Percentiles rank a stretch among this genome's conserved stretches.
Evolutionary conservation across 2,113 vertebrate species (phyloP).

Genomic region (Microcebus murinus): DNA sequence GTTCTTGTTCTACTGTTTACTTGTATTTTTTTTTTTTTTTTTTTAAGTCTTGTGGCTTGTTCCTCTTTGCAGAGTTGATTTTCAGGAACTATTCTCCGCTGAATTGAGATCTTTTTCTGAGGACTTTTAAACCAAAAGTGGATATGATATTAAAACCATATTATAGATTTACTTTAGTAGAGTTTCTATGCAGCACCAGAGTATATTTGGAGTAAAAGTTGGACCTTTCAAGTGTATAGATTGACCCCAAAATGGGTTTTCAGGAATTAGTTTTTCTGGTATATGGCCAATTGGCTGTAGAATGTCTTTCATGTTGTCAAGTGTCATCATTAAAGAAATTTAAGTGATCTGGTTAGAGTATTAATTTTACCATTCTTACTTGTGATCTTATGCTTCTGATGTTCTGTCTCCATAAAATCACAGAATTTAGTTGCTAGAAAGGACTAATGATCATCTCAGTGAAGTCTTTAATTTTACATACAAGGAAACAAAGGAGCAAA

Average conservation of each 20-base stretch:
- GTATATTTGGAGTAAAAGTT: not conserved
- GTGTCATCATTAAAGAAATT: not conserved
- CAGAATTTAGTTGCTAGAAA: conserved; percentile 27
- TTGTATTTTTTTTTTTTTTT: not conserved
- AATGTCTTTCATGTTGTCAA: not conserved
- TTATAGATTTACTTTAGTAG: not conserved
- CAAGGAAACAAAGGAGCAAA: not conserved
- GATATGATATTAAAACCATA: conserved; percentile 4
- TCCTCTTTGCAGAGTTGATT: conserved; percentile 44
- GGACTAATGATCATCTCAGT: not conserved
- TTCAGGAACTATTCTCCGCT: not conserved
- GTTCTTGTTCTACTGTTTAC: not conserved
- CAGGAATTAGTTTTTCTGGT: conserved; percentile 36
- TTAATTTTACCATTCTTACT: not conserved
- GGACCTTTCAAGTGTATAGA: not conserved
- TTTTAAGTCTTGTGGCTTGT: not conserved
- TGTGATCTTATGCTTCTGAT: conserved; percentile 27
- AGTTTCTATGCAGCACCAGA: not conserved
- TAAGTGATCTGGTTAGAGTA: not conserved
- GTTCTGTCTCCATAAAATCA: not conserved
- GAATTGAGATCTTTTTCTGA: not conserved
- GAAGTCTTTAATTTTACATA: conserved; percentile 1
- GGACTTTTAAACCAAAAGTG: not conserved
- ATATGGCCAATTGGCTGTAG: not conserved
- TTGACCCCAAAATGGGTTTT: not conserved